A percentile compares a stretch with the other conserved stretches of the same genome.
Conservation (phyloP, 2,113 vertebrate genomes). For the Callithrix jacchus region DNA sequence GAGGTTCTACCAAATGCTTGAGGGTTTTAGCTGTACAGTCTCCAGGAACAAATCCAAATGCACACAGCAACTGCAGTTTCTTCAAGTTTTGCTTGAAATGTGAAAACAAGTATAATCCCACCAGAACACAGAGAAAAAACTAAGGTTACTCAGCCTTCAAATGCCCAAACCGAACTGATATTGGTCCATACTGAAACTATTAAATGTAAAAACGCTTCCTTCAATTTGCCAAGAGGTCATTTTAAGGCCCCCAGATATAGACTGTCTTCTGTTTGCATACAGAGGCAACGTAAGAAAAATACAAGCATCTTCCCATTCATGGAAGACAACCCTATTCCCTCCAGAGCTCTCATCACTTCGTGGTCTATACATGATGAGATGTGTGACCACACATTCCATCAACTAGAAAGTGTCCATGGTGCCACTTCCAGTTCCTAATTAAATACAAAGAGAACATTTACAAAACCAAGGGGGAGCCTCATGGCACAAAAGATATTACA, state of each 20-base stretch:
- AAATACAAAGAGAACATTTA: constrained; percentile 52
- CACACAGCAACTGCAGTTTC: background rate
- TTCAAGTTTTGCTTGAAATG: background rate
- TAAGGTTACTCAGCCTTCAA: constrained; percentile 34
- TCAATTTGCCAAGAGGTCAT: background rate
- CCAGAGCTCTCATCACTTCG: background rate
- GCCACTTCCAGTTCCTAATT: constrained; percentile 17
- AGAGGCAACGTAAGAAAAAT: background rate
- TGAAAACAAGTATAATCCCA: background rate
- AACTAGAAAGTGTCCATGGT: background rate
- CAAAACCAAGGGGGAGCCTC: constrained; percentile 14
- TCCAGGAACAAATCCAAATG: background rate
- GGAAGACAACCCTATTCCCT: background rate
- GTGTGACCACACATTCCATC: background rate
- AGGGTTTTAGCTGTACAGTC: background rate
- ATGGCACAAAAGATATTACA: constrained; percentile 60
- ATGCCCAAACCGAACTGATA: constrained; percentile 23
- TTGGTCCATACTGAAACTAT: background rate
- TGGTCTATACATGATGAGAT: background rate
- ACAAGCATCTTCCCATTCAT: background rate
- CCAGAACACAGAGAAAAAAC: constrained; percentile 9
- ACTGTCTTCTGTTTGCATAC: background rate
- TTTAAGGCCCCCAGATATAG: background rate
- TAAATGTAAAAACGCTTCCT: constrained; percentile 44
- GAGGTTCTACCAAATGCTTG: background rate